Evolutionary conservation across 2,113 vertebrate species (phyloP), one percentile per base, ranked within the genome.

Genomic region (Mormyrus lacerda): DNA sequence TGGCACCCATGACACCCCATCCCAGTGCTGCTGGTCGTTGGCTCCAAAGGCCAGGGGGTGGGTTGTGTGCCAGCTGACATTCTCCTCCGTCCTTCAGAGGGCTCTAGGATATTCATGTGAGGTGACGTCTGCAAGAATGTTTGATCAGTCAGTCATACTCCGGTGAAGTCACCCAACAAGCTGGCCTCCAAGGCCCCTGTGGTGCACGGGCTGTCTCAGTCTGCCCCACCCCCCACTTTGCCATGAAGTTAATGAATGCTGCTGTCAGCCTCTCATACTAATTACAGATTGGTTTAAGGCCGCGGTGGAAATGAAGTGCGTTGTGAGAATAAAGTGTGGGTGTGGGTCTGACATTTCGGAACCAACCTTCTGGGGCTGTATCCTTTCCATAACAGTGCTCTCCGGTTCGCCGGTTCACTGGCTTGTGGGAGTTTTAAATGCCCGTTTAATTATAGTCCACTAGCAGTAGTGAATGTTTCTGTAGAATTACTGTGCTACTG

Each of bases 331-430:
- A 31, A 31, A 51, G 50, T 17, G 10, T 53, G 85, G 48, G 47
- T 55, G 85, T 39, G 50, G 50, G 50, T 53, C 31, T 87, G 85
- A 87, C 85, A 87, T 87, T 87, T 87, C n/a, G 4, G 50, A 31
- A 35, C 50, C 85, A 19, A 39, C n/a, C 47, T 87, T 87, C 85
- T 35, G 85, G 50, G 50, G 13, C 53, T 27, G 47, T 55, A n/a
- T 87, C 45, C n/a, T 87, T 87, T 55, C 50, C 47, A 48, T 87
- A 13, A 42, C 50, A 31, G 85, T 31, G 1, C 51, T 86, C 48
- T 86, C 45, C 11, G 1, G 44, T 48, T 85, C 21, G 24, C 21
- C 6, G 10, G 47, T 50, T 47, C 83, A 85, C 19, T 85, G 42
- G 45, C 83, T 85, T 24, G 11, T 24, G 50, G 85, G 50, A 87